phyloP scores from a whole-genome alignment of 1,140 invertebrate genomes.

The Diachasma alloeum region DNA sequence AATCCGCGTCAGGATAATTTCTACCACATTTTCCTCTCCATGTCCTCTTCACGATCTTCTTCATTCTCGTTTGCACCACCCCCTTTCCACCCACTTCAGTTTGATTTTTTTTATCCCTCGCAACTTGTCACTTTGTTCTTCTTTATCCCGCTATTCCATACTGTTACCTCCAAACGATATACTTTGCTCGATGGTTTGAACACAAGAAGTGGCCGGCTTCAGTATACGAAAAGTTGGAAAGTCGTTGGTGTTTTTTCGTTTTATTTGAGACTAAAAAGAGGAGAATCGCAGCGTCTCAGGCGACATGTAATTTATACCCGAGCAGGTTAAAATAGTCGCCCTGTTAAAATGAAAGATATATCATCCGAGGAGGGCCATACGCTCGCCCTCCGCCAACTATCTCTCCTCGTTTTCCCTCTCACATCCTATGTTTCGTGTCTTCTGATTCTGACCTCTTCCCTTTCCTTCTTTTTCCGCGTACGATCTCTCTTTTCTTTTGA shows the following conservation, averaged over 20 bases:
- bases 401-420: constrained; percentile 14
- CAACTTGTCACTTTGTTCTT: constrained; percentile 6
- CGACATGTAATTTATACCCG: constrained; percentile 40
- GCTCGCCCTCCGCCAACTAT: neutral
- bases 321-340: constrained; percentile 41
- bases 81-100: neutral
- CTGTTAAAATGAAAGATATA: constrained; percentile 38
- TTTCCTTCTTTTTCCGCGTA: neutral
- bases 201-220: neutral
- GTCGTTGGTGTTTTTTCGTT: neutral
- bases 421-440: neutral
- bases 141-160: neutral
- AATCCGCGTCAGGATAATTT: too few relatives aligned
- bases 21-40: neutral
- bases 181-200: neutral
- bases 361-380: constrained; percentile 9
- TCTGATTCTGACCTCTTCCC: neutral
- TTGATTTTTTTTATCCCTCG: neutral
- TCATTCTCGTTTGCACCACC: neutral
- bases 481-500: constrained; percentile 2
- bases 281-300: constrained; percentile 26
- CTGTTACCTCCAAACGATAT: neutral
- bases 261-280: constrained; percentile 30
- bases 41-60: neutral
- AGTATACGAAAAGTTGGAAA: constrained; percentile 32